These are phyloP conservation scores for Calliphora vicina DNA, from an alignment of 1,140 invertebrate species.

Conservation along the genomic window DNA sequence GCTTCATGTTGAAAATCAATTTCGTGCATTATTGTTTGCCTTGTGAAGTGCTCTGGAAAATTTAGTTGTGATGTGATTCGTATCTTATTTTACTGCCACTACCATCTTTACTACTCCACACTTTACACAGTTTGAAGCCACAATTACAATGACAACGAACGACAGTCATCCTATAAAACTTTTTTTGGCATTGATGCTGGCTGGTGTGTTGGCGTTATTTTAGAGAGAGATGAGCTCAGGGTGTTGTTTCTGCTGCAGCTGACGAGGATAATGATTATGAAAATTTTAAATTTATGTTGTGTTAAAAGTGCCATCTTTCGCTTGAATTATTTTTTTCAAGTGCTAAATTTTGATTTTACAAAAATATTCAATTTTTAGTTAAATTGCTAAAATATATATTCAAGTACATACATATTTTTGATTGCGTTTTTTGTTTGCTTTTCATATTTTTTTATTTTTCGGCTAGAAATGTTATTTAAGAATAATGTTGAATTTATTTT, in stretches of 20 bases:
- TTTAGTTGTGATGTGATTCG: slow-evolving; percentile 39
- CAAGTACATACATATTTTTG: neutral
- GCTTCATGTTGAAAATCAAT: slow-evolving; percentile 61
- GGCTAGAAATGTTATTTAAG: neutral
- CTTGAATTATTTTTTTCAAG: neutral
- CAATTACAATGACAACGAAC: neutral
- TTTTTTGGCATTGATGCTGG: neutral
- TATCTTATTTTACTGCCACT: neutral
- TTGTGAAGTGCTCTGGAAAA: slow-evolving; percentile 62
- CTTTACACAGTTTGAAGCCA: neutral
- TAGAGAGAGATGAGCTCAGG: too few species aligned
- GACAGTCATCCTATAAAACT: neutral
- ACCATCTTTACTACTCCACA: neutral
- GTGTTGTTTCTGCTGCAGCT: neutral
- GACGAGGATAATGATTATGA: slow-evolving; percentile 2
- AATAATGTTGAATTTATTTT: neutral
- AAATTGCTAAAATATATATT: neutral
- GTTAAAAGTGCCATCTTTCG: neutral
- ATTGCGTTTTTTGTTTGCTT: neutral
- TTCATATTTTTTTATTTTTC: neutral
- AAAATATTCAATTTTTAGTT: neutral
- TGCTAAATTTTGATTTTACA: neutral
- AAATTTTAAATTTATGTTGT: slow-evolving; percentile 1
- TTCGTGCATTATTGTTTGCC: slow-evolving; percentile 62
- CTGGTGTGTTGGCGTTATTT: neutral